These are phyloP conservation scores for Buphagus erythrorhynchus DNA, from an alignment of 2,797 vertebrate species.

Conservation along the genomic window DNA sequence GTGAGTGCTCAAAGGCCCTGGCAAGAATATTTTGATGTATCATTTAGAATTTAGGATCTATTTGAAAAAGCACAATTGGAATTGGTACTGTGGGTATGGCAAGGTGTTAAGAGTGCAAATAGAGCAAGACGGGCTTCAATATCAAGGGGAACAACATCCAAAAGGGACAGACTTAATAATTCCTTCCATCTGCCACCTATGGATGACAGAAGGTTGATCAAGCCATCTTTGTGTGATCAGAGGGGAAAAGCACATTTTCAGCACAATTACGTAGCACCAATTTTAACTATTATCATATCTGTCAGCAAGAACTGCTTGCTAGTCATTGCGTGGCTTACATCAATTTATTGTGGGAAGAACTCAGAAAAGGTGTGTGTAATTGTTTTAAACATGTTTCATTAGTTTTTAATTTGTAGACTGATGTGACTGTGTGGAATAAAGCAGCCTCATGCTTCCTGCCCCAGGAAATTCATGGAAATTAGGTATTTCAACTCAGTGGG, in stretches of 20 bases:
- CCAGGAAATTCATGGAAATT: constrained; percentile 49
- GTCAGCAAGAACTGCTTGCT: constrained; percentile 4
- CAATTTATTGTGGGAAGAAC: neutral
- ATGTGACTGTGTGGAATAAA: neutral
- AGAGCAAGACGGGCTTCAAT: neutral
- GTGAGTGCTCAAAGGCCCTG: neutral
- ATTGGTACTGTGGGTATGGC: neutral
- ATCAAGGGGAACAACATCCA: neutral
- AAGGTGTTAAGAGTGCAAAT: neutral
- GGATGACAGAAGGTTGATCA: constrained; percentile 28
- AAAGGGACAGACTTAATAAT: constrained; percentile 2
- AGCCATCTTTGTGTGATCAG: constrained; percentile 9
- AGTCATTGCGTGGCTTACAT: neutral
- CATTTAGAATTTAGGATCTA: neutral
- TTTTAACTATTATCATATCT: neutral
- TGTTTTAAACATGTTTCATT: constrained; percentile 54
- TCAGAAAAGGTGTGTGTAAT: constrained; percentile 34
- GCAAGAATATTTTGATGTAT: neutral
- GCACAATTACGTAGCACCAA: constrained; percentile 20
- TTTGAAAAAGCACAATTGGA: neutral
- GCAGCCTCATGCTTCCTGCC: neutral
- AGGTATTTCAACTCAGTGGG: constrained; percentile 50
- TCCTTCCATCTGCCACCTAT: constrained; percentile 1
- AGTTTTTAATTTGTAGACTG: constrained; percentile 49
- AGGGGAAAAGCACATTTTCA: constrained; percentile 4